Percentiles rank a stretch among this genome's conserved stretches.
These are phyloP conservation scores for Hassar affinis DNA, from an alignment of 2,113 vertebrate genomes.

Conservation along the genomic window DNA sequence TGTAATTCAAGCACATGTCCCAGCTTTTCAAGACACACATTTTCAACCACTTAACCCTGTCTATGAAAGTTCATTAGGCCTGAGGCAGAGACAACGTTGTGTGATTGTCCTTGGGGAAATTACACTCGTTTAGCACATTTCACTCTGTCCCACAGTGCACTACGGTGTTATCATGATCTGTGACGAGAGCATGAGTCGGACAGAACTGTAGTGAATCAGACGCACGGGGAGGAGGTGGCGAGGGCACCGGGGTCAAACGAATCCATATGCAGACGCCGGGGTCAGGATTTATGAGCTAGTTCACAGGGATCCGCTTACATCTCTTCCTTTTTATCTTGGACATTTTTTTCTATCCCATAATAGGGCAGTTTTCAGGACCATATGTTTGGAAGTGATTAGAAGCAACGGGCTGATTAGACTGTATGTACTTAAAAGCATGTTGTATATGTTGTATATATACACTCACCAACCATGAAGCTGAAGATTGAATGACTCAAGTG, in stretches of 20 bases:
- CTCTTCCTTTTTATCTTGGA: background rate
- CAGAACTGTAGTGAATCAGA: background rate
- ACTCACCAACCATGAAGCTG: background rate
- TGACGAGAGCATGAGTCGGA: background rate
- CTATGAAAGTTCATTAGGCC: slow-evolving; percentile 24
- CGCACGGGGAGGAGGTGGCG: background rate
- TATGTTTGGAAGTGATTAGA: slow-evolving; percentile 13
- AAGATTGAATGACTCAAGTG: background rate
- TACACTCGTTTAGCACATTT: slow-evolving; percentile 7
- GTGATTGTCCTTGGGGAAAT: slow-evolving; percentile 13
- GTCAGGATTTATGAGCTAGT: slow-evolving; percentile 36
- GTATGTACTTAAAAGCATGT: background rate
- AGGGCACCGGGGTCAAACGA: slow-evolving; percentile 18
- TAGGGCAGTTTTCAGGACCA: background rate
- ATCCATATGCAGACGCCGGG: slow-evolving; percentile 22
- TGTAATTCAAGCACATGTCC: slow-evolving; percentile 2
- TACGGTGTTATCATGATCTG: slow-evolving; percentile 6
- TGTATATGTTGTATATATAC: too few relatives aligned
- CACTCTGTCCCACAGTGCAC: slow-evolving; percentile 8
- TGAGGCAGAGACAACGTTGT: background rate
- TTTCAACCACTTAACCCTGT: slow-evolving; percentile 7
- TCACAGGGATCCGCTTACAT: slow-evolving; percentile 3
- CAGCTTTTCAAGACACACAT: background rate
- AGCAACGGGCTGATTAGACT: background rate
- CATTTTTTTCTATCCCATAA: background rate